Evolutionary conservation across 1,140 invertebrate genomes (phyloP), one percentile per base, ranked within the genome.

Genomic region (Dufourea novaeangliae): DNA sequence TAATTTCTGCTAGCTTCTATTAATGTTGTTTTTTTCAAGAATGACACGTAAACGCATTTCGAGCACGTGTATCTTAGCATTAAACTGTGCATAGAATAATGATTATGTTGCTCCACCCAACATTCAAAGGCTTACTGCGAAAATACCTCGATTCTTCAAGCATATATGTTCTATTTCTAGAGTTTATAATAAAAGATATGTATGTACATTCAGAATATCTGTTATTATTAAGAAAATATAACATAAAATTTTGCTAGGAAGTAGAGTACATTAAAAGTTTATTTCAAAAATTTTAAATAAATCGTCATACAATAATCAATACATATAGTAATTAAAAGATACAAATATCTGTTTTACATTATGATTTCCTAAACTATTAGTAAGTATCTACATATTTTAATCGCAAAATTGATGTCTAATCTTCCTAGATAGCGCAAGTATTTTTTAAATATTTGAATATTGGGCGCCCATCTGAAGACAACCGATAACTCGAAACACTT

Each of bases 11-110:
- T 67, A 25, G 7, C n/a, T n/a, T 29, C n/a, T n/a, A n/a, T 64
- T 11, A 59, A 59, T 39, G 34, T 3, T 66, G 73, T 39, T 59
- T 62, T 84, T 62, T 22, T 62, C 12, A 80, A 57, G 17, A 77
- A 57, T 20, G 68, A 57, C 25, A 44, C 3, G 27, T 52, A 44
- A 39, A 66, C 25, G 66, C 75, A 85, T 87, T 54, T 85, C 41
- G 37, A 32, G 57, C 25, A 52, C 20, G 54, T 27, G 52, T 62
- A n/a, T 22, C 64, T 71, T 22, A 79, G 68, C 80, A 83, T 83
- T 66, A 61, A 85, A 59, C 46, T 63, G 25, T 29, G 29, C n/a
- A 25, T 20, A 37, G 41, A n/a, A 10, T 29, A 57, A 44, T 68
- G 59, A 59, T 46, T 69, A 14, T 20, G 17, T 34, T 6, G 25